phyloP scores from a whole-genome alignment of 2,888 invertebrate genomes.

The Sinotaia quadrata region DNA sequence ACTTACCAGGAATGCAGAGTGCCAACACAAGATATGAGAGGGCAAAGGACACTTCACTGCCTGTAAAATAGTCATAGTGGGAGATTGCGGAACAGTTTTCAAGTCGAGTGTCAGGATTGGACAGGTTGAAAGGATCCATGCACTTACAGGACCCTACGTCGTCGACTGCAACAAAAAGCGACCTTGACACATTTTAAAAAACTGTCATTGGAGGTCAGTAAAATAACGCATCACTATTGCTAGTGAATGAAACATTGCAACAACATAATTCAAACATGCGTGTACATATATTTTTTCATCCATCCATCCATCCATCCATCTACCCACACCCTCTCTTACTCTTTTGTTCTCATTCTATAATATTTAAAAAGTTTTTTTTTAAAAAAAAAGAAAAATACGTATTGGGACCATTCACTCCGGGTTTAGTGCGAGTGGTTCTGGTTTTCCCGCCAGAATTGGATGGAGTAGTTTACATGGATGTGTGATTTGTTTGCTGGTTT shows the following conservation, averaged over 20 bases:
- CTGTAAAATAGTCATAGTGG: slow-evolving; percentile 89
- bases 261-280: too few species aligned
- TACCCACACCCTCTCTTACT: neutral
- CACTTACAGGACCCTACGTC: slow-evolving; percentile 2
- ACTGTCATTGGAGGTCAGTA: too few species aligned
- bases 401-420: too few species aligned
- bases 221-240: too few species aligned
- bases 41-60: slow-evolving; percentile 95
- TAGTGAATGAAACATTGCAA: too few species aligned
- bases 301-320: neutral
- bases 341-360: neutral
- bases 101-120: slow-evolving; percentile 74
- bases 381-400: too few species aligned
- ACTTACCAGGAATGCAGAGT: slow-evolving; percentile 85
- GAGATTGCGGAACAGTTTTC: slow-evolving; percentile 91
- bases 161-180: neutral
- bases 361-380: too few species aligned
- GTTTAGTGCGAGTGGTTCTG: too few species aligned
- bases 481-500: too few species aligned
- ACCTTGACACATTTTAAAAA: neutral
- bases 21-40: slow-evolving; percentile 92
- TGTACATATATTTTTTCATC: too few species aligned
- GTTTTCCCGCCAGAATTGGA: too few species aligned
- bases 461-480: too few species aligned
- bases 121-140: slow-evolving; percentile 22